phyloP scores from a whole-genome alignment of 2,113 vertebrate species.

The Limnothrissa miodon region DNA sequence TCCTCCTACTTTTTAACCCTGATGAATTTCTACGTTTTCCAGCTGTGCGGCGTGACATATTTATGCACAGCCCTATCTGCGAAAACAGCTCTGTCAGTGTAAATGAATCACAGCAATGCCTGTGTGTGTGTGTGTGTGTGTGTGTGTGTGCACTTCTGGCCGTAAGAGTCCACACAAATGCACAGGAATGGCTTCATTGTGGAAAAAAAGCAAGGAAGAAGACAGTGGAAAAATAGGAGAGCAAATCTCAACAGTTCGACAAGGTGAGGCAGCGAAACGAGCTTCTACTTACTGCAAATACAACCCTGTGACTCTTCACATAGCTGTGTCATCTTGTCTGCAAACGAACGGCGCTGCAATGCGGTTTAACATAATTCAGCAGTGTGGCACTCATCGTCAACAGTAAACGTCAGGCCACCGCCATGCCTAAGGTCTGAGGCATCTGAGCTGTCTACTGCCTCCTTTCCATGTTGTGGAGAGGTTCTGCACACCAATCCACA shows the following conservation, averaged over 20 bases:
- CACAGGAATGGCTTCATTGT: conserved; percentile 32
- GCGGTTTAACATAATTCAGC: not conserved
- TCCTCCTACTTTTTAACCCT: conserved; percentile 61
- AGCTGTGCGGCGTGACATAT: conserved; percentile 68
- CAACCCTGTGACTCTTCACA: not conserved
- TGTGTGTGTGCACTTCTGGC: conserved; percentile 46
- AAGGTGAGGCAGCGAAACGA: conserved; percentile 25
- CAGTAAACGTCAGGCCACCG: not conserved
- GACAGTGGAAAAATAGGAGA: not conserved
- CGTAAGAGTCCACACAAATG: conserved; percentile 46
- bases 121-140: conserved; percentile 22
- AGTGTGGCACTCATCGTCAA: not conserved
- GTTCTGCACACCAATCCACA: too few species aligned
- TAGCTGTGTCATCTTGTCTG: not conserved
- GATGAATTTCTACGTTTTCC: conserved; percentile 72
- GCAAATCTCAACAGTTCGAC: not conserved
- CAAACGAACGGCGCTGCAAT: not conserved
- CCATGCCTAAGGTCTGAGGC: not conserved
- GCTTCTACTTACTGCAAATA: not conserved
- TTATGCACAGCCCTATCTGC: conserved; percentile 62
- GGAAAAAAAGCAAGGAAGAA: conserved; percentile 15
- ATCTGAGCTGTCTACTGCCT: not conserved
- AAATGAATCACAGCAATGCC: conserved; percentile 61
- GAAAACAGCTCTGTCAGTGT: conserved; percentile 67
- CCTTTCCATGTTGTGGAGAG: not conserved